Percentiles rank a stretch among this genome's conserved stretches.
phyloP scores from a whole-genome alignment of 2,797 vertebrate species.

The Leptodactylus fallax region DNA sequence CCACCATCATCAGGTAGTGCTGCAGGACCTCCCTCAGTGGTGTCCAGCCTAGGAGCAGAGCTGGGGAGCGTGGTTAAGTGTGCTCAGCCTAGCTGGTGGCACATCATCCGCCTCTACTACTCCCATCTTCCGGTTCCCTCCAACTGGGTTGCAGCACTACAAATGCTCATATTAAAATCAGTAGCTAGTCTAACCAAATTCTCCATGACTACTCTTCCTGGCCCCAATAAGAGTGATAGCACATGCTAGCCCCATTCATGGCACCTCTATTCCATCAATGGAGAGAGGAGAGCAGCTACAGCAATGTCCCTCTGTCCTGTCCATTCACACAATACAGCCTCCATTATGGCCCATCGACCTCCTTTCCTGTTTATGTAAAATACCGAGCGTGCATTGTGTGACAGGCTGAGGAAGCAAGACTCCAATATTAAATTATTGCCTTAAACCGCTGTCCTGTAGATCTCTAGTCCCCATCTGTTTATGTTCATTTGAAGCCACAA shows the following conservation, averaged over 20 bases:
- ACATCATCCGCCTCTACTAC: no score
- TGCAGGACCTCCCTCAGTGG: no score
- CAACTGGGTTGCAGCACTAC: no score
- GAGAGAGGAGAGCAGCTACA: not conserved
- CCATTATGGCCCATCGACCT: not conserved
- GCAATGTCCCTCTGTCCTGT: not conserved
- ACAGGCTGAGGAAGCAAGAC: not conserved
- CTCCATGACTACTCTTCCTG: not conserved
- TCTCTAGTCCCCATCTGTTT: constrained; percentile 30
- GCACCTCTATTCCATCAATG: not conserved
- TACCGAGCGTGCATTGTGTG: not conserved
- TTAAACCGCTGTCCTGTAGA: not conserved
- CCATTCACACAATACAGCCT: not conserved
- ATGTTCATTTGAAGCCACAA: constrained; percentile 27
- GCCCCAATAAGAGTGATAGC: no score
- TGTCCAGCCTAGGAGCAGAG: no score
- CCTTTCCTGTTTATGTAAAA: constrained; percentile 55
- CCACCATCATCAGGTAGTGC: no score
- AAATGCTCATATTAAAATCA: not conserved
- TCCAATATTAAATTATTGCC: constrained; percentile 26
- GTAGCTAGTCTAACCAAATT: not conserved
- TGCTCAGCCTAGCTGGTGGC: no score
- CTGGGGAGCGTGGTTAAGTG: no score
- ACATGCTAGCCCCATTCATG: no score
- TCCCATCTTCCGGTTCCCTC: no score